Conservation (phyloP, 2,113 vertebrate genomes). For the Corythornis cristatus region DNA sequence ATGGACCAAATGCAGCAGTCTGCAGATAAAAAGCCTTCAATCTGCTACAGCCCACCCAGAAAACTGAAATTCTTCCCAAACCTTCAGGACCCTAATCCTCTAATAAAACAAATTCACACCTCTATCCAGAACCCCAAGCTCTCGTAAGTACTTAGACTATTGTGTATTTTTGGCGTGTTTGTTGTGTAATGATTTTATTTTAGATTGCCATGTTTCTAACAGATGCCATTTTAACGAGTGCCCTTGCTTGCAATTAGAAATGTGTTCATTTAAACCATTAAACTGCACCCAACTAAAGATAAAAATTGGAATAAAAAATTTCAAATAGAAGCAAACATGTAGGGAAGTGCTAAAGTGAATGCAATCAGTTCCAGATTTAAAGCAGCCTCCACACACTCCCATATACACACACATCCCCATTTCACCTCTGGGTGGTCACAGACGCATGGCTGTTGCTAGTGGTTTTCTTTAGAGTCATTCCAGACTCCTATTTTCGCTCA, state of each 20-base stretch:
- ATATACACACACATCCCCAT: not conserved
- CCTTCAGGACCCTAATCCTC: not conserved
- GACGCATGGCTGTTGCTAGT: not conserved
- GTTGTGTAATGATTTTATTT: not conserved
- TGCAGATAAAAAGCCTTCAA: conserved; percentile 20
- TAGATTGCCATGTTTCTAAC: not conserved
- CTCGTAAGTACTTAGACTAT: not conserved
- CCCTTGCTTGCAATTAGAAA: not conserved
- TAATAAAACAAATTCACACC: not conserved
- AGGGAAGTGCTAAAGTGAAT: conserved; percentile 7
- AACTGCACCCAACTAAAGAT: conserved; percentile 41
- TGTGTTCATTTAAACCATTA: not conserved
- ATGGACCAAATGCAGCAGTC: not conserved
- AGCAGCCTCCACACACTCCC: not conserved
- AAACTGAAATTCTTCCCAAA: not conserved
- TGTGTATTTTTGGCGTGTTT: not conserved
- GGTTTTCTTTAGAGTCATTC: conserved; percentile 38
- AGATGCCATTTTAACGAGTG: not conserved
- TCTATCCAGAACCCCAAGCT: not conserved
- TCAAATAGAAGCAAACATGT: conserved; percentile 1
- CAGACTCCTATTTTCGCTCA: conserved; percentile 57
- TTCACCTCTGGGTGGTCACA: conserved; percentile 46
- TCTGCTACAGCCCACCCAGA: conserved; percentile 32
- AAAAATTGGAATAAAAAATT: not conserved
- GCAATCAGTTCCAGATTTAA: conserved; percentile 47